Conservation (phyloP, 2,888 invertebrate species). For the Drosophila pegasa region DNA sequence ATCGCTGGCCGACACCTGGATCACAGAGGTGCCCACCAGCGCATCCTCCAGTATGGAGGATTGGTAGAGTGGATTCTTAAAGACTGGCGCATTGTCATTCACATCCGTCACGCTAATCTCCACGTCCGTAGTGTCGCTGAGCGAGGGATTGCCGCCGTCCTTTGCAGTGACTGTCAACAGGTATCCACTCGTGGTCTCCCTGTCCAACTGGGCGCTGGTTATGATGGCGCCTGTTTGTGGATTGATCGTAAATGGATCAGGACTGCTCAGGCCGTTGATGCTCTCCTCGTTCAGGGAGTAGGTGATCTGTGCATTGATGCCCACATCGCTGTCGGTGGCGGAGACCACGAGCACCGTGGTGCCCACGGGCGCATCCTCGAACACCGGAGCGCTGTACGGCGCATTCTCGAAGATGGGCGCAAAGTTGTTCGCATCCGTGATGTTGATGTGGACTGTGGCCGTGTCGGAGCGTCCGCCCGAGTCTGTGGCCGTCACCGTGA, state of each 20-base stretch:
- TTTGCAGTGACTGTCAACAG: conserved; percentile 95
- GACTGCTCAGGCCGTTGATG: conserved; percentile 86
- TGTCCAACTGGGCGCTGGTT: conserved; percentile 93
- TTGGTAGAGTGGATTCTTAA: conserved; percentile 92
- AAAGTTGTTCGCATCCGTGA: conserved; percentile 97
- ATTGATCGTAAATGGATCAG: conserved; percentile 94
- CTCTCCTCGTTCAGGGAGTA: conserved; percentile 91
- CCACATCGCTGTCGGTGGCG: conserved; percentile 97
- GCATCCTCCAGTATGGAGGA: conserved; percentile 95
- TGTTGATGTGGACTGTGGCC: conserved; percentile 95
- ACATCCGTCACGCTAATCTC: conserved; percentile 98
- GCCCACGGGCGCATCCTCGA: conserved; percentile 96
- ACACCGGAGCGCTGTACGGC: conserved; percentile 94
- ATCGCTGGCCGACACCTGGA: conserved; percentile 92
- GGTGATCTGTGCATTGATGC: conserved; percentile 95
- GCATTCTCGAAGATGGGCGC: conserved; percentile 97
- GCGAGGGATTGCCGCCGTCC: conserved; percentile 95
- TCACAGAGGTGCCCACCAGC: conserved; percentile 91
- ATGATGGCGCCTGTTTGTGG: conserved; percentile 96
- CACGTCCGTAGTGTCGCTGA: conserved; percentile 97
- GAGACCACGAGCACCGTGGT: conserved; percentile 96
- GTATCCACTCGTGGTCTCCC: conserved; percentile 93
- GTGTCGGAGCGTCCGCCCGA: conserved; percentile 95
- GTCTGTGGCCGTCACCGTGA: conserved; percentile 95
- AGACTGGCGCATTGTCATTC: conserved; percentile 96